Evolutionary conservation across 2,797 vertebrate genomes (phyloP), one percentile per base, ranked within the genome.

Genomic region (Silurus aristotelis): DNA sequence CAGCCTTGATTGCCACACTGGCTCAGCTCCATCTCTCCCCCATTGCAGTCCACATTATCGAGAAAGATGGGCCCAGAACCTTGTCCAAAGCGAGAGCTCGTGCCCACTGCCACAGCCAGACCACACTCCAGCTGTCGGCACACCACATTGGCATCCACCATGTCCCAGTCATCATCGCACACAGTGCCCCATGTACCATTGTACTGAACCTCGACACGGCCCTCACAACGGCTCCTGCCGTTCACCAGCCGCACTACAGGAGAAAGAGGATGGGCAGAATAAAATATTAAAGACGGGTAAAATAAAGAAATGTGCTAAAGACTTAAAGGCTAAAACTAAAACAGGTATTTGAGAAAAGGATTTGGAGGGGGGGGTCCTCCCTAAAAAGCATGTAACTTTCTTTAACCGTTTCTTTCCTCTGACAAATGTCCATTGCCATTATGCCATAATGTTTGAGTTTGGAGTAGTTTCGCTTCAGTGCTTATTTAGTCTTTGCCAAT

Each of bases 141-240:
- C 89, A 98, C 97, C 85, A 99, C 96, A 0, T 96, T 96, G 92
- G 98, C 96, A 0, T 99, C 98, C 92, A 98, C 95, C 80, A 99
- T 96, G 91, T 99, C 98, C 98, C 98, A 99, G 93, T 98, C 96
- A 0, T 99, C 98, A 0, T 99, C 97, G 0, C 98, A 99, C 76
- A 99, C 98, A 0, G 97, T 98, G 75, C 98, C 98, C 98, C 97
- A 98, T 3, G 95, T 92, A 43, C 92, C 92, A 0, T 97, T 94
- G 88, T 97, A 93, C 78, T 91, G 89, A 91, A 99, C 95, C 94
- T 99, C 97, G 91, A 99, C 94, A 0, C 97, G 95, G 0, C 98
- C 98, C 90, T 97, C 96, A 84, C 98, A 99, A 15, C 88, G 91
- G 91, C 88, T 96, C 0, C 89, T 93, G 61, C 98, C 98, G 0